phyloP scores from a whole-genome alignment of 2,888 invertebrate species.

The Folsomia manolachei region DNA sequence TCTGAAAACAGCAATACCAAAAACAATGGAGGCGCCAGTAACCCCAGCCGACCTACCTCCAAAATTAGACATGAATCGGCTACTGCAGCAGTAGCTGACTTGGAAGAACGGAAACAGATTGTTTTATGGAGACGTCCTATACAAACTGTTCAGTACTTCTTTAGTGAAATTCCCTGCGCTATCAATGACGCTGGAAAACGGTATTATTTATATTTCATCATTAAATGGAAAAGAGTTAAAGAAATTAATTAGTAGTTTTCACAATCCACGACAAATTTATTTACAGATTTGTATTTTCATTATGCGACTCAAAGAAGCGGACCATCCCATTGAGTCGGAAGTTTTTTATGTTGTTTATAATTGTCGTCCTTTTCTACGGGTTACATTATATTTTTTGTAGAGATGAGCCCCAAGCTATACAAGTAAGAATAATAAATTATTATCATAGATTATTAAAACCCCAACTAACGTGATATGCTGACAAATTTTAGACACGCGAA shows the following conservation, averaged over 20 bases:
- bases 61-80: slow-evolving; percentile 24
- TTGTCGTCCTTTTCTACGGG: slow-evolving; percentile 53
- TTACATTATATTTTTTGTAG: slow-evolving; percentile 48
- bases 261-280: no score
- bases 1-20: slow-evolving; percentile 30
- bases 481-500: slow-evolving; percentile 38
- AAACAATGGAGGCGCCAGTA: slow-evolving; percentile 33
- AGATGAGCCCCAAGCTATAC: slow-evolving; percentile 45
- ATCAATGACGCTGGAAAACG: slow-evolving; percentile 46
- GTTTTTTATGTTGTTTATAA: slow-evolving; percentile 52
- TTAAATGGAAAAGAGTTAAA: neutral
- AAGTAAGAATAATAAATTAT: slow-evolving; percentile 22
- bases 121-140: slow-evolving; percentile 80
- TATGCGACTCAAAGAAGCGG: slow-evolving; percentile 50
- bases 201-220: slow-evolving; percentile 19
- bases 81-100: neutral
- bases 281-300: slow-evolving; percentile 53
- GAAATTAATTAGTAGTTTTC: no score
- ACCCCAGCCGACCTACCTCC: slow-evolving; percentile 26
- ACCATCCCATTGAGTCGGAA: slow-evolving; percentile 37
- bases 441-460: neutral
- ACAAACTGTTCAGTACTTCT: slow-evolving; percentile 74
- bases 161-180: slow-evolving; percentile 64
- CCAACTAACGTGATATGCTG: neutral
- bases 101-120: slow-evolving; percentile 63